Evolutionary conservation across 2,113 vertebrate genomes (phyloP).

Genomic region (Hystrix brachyura): DNA sequence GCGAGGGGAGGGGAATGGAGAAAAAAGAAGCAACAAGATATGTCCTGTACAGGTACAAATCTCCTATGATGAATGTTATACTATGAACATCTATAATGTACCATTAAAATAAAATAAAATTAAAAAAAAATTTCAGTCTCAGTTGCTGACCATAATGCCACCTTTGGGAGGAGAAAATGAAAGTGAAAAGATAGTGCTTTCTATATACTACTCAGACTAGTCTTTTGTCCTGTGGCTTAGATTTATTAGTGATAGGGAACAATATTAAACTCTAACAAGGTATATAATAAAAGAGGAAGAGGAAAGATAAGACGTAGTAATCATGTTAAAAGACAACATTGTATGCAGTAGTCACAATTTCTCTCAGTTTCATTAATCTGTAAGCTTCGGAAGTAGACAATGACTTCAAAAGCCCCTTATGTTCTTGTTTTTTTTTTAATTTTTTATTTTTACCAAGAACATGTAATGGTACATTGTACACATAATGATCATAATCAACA

Average conservation of each 20-base stretch:
- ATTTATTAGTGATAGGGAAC: not conserved
- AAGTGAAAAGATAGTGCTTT: not conserved
- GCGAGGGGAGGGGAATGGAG: no score
- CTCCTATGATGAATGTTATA: no score
- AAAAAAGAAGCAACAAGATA: no score
- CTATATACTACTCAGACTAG: not conserved
- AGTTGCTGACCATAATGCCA: no score
- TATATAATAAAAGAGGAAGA: not conserved
- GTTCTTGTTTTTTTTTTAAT: not conserved
- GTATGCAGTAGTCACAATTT: not conserved
- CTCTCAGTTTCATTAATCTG: not conserved
- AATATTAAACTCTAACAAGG: not conserved
- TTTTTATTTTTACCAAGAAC: no score
- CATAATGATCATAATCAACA: no score
- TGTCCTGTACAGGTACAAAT: no score
- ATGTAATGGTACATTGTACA: no score
- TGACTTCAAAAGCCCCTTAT: not conserved
- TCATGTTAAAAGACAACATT: not conserved
- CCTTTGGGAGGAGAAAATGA: not conserved
- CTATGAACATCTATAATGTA: no score
- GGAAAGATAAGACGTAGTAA: not conserved
- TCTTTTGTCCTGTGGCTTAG: not conserved
- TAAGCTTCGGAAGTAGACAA: not conserved
- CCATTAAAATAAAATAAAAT: no score
- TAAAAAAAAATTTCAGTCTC: not conserved